phyloP scores from a whole-genome alignment of 2,113 vertebrate species.

The Nansenia antarctica region DNA sequence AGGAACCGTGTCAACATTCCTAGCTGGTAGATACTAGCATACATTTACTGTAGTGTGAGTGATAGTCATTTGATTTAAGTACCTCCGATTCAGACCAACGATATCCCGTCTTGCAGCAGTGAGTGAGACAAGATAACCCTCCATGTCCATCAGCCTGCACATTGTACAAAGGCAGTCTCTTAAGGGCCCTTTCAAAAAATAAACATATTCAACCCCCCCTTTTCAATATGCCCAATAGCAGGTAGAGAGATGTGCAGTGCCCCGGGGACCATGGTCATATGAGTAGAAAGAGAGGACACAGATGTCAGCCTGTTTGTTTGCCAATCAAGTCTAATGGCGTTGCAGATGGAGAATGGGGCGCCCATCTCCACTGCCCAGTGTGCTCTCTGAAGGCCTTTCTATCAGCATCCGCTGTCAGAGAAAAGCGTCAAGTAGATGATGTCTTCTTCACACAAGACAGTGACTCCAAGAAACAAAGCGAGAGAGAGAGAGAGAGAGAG shows the following conservation, averaged over 20 bases:
- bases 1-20: too few species aligned
- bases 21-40: too few species aligned
- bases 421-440: constrained; percentile 5
- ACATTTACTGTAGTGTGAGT: too few species aligned
- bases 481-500: not conserved
- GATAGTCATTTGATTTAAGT: too few species aligned
- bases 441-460: not conserved
- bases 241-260: not conserved
- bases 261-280: not conserved
- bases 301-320: not conserved
- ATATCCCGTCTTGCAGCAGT: not conserved
- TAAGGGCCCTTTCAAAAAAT: not conserved
- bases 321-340: constrained; percentile 4
- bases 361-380: not conserved
- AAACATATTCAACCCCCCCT: constrained; percentile 8
- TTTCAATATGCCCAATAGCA: not conserved
- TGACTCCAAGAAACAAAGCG: too few species aligned
- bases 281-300: constrained; percentile 1
- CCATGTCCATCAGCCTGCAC: not conserved
- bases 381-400: not conserved
- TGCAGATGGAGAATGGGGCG: not conserved
- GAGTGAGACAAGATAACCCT: not conserved
- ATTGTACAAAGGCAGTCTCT: not conserved
- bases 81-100: too few species aligned
- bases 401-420: not conserved